Percentiles rank a stretch among this genome's conserved stretches.
phyloP scores from a whole-genome alignment of 2,888 invertebrate genomes.

The Polydesmus complanatus region DNA sequence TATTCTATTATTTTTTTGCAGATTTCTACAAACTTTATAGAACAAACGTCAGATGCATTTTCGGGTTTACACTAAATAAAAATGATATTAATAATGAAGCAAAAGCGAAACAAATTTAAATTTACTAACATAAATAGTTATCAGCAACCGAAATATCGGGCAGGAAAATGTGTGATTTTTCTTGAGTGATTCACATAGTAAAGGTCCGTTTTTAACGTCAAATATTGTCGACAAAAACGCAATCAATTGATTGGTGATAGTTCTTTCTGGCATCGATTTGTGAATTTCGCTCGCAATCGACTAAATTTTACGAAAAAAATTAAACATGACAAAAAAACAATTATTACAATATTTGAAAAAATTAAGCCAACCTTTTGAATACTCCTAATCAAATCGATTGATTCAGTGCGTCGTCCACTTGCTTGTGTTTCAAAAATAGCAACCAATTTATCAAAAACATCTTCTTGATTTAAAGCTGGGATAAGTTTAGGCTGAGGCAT shows the following conservation, averaged over 20 bases:
- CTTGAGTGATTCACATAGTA: slow-evolving; percentile 17
- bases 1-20: slow-evolving; percentile 18
- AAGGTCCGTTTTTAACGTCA: slow-evolving; percentile 1
- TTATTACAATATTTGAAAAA: not conserved
- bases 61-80: slow-evolving; percentile 14
- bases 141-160: slow-evolving; percentile 20
- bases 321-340: not conserved
- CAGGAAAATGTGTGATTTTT: slow-evolving; percentile 19
- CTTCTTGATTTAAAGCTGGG: not conserved
- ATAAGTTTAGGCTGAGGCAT: not conserved
- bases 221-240: not conserved
- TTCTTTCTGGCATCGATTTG: not conserved
- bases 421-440: not conserved
- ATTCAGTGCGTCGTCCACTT: not conserved
- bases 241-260: slow-evolving; percentile 2
- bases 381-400: slow-evolving; percentile 2
- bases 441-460: not conserved
- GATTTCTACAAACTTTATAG: slow-evolving; percentile 18
- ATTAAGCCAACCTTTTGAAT: slow-evolving; percentile 8
- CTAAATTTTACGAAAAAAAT: slow-evolving; percentile 1
- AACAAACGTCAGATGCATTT: slow-evolving; percentile 14
- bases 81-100: not conserved
- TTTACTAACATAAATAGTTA: slow-evolving; percentile 18
- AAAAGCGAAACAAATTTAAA: not conserved
- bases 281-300: slow-evolving; percentile 3